Base-by-base conservation (phyloP, 2,888 invertebrate species). In the Drosophila paranaensis region DNA sequence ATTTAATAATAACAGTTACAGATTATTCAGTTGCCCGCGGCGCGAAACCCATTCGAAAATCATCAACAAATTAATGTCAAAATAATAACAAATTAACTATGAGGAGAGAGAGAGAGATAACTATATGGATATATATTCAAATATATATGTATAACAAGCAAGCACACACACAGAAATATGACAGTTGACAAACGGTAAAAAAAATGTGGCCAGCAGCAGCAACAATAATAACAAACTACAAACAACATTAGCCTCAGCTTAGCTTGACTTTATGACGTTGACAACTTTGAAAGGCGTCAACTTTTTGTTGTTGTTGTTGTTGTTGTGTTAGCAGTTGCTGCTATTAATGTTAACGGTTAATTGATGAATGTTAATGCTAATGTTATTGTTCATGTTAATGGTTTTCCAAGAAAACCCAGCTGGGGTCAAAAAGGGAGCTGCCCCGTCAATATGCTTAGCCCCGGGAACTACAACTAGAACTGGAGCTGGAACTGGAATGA, bases 141-240 rank as follows among this genome's bases (percentile, higher is more conserved):
- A 42, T 14, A 55, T 39, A 33, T n/a, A 37, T 30, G 14, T 13
- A 43, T 30, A 51, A 10, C 16, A 50, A 43, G 16, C 33, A n/a
- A 45, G 25, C 13, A 42, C 11, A 42, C 14, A 20, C 45, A n/a
- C 40, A 20, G n/a, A 72, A 75, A 85, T 78, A 75, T 88, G 88
- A 85, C 79, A 85, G 71, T 51, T 71, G 55, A 71, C 88, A 71
- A 89, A 89, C 89, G 89, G 88, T 89, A 88, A 81, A 88, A 78
- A 81, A 88, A 69, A 42, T 58, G 56, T 82, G 68, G 39, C 68
- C 74, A 81, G 54, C 64, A 50, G 45, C 63, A 60, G 10, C 61
- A 46, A 25, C 33, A 58, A 55, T 56, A 48, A 27, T 14, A 64
- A 50, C 43, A 61, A 74, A 39, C 54, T n/a, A 54, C 37, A 54